Base-by-base conservation (phyloP, 2,797 vertebrate genomes). In the Perodicticus potto region DNA sequence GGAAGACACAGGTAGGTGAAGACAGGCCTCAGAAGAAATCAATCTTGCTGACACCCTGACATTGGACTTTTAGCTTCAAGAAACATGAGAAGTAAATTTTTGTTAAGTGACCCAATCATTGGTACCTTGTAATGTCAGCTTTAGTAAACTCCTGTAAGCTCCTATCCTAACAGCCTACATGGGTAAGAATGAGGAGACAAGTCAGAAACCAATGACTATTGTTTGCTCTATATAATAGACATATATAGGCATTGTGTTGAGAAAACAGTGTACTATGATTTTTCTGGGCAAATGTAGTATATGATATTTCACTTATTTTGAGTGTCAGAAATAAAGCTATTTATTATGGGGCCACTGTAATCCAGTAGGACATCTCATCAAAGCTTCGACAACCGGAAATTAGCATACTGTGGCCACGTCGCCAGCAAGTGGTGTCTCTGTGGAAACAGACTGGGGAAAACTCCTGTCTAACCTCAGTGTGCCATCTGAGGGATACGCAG, bases 291-390 rank as follows among this genome's bases (percentile, higher is more conserved):
- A 76, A 12, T 34, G 0, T 17, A 63, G 10, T 61, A n/a, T 61
- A 29, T 22, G 9, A 34, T 70, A 9, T 17, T 70, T 65, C 8
- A 84, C 22, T 45, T 76, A 49, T 45, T 70, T 40, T 25, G 37
- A 78, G 27, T 77, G 53, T 25, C 2, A 82, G 19, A 86, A 55
- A 61, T 84, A 82, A 77, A 94, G 17, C 8, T 0, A 10, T 27
- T 34, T 34, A 34, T 37, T 34, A 20, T n/a, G 3, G 1, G 40
- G 37, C 8, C 16, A 37, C 57, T 55, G 29, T 6, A 16, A 13
- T n/a, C 63, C n/a, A 55, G 0, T 1, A 12, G 7, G 49, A 27
- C 12, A 13, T 22, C 1, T 20, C 49, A 37, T 7, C 3, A 3
- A n/a, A 49, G 20, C 9, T 92, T 11, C 3, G 19, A 29, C 29